Percentiles rank a stretch among this genome's conserved stretches.
These are phyloP conservation scores for Junco hyemalis DNA, from an alignment of 2,113 vertebrate species.

Conservation along the genomic window DNA sequence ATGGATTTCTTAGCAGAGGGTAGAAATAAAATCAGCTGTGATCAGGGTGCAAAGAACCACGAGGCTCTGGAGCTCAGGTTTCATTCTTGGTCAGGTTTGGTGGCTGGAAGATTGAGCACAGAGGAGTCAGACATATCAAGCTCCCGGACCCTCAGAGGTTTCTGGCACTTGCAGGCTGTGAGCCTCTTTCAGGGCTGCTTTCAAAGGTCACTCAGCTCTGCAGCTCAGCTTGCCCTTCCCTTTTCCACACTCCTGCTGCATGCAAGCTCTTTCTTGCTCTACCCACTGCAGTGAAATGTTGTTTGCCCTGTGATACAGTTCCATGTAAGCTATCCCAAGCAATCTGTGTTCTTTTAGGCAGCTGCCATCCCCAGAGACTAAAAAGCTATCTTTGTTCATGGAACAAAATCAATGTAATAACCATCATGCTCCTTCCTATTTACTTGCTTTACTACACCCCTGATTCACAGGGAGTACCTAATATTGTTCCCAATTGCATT, in stretches of 20 bases:
- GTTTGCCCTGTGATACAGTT: neutral
- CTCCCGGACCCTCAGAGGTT: neutral
- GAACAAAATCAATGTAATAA: neutral
- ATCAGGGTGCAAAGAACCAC: neutral
- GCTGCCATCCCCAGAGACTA: neutral
- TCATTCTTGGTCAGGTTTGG: neutral
- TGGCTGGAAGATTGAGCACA: neutral
- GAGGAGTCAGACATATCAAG: fast-evolving
- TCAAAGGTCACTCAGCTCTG: neutral
- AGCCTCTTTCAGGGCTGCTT: neutral
- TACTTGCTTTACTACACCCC: neutral
- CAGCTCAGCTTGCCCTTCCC: neutral
- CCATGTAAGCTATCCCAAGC: neutral
- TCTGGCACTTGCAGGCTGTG: neutral
- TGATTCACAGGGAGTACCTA: neutral
- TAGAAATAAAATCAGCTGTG: neutral
- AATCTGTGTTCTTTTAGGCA: neutral
- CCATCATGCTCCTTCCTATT: neutral
- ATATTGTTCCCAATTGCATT: neutral
- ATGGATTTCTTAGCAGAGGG: neutral
- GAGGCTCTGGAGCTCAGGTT: neutral
- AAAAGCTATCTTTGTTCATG: neutral
- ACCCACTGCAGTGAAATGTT: neutral
- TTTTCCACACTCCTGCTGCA: neutral
- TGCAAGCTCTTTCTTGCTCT: neutral